Base-by-base conservation (phyloP, 2,888 invertebrate genomes). In the Dryococelus australis region DNA sequence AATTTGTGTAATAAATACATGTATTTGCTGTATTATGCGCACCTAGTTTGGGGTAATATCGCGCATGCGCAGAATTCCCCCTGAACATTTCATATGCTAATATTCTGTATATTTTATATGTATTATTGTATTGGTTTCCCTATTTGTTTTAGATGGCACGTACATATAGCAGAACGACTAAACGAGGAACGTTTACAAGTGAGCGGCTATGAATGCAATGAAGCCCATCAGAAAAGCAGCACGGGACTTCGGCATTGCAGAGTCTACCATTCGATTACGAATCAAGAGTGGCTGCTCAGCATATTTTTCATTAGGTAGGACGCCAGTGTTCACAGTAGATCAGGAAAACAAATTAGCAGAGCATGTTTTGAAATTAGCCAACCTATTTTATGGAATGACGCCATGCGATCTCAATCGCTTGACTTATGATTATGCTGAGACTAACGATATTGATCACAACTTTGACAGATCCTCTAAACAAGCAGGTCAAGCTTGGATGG, bases 201-300 rank as follows among this genome's bases (percentile, higher is more conserved):
- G 85, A 85, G 53, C 51, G 28, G 85, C 85, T 26, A 47, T 85
- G 2, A 53, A 47, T 85, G 85, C 85, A 26, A 43, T 85, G 47
- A 47, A 47, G n/a, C 26, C 85, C 24, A 53, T 85, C 26, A 35
- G 85, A 85, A 51, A 85, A 47, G 85, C 85, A 28, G 85, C 47
- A 20, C 28, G 85, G 47, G 51, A n/a, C 35, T 85, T 85, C 28
- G 51, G 85, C n/a, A 85, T 85, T 47, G 85, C 85, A 85, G 85
- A 85, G 43, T 47, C 85, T 51, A 43, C 85, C 24, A 85, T 85
- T 26, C 28, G 85, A 28, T 27, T 53, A 20, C 47, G 53, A 47
- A 43, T 85, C 47, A 85, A 85, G 86, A 81, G 79, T n/a, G 24
- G 53, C 6, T 84, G 35, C 8, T 5, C 13, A 43, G 43, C 28